phyloP scores from a whole-genome alignment of 2,113 vertebrate genomes.

The Crotalus tigris region DNA sequence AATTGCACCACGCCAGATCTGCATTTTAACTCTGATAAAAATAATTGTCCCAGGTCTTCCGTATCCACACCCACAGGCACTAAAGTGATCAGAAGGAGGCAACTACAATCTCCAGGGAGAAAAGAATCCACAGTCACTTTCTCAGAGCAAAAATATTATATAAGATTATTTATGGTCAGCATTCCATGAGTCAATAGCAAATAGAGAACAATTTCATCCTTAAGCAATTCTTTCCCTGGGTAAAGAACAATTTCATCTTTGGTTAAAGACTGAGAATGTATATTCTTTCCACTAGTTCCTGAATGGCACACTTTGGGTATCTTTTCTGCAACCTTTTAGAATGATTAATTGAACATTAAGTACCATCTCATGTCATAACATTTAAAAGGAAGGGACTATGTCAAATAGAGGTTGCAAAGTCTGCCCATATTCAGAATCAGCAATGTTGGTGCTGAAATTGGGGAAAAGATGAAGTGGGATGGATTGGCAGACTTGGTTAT shows the following conservation, averaged over 20 bases:
- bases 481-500: neutral
- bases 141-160: neutral
- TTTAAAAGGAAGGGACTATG: neutral
- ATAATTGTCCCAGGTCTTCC: constrained; percentile 1
- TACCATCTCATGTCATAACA: neutral
- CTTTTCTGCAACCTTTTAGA: neutral
- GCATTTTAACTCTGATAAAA: constrained; percentile 2
- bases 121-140: accelerated
- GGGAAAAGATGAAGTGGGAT: neutral
- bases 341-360: neutral
- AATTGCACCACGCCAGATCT: neutral
- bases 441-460: neutral
- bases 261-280: neutral
- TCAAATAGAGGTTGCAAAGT: neutral
- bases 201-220: neutral
- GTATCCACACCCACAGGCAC: neutral
- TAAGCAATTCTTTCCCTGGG: neutral
- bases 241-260: neutral
- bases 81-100: neutral
- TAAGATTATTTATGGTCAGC: neutral
- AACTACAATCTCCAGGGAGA: neutral
- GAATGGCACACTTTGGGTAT: neutral
- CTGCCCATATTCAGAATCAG: neutral
- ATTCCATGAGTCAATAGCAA: neutral
- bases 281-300: neutral